Percentiles rank a stretch among this genome's conserved stretches.
These are phyloP conservation scores for Macropodus opercularis DNA, from an alignment of 2,797 vertebrate genomes.

Conservation along the genomic window DNA sequence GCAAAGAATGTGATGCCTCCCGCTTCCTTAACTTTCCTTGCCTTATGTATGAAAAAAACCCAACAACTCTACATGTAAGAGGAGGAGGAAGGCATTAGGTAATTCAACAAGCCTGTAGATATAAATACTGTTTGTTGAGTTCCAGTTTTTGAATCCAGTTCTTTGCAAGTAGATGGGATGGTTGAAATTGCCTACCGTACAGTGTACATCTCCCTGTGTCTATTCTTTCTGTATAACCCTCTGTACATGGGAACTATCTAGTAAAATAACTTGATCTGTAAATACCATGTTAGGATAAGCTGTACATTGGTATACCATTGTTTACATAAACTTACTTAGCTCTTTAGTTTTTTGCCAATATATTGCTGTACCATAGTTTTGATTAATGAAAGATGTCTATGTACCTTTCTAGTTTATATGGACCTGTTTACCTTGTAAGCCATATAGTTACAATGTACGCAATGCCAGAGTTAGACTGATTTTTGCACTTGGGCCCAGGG, in stretches of 20 bases:
- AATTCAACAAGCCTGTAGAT: slow-evolving; percentile 49
- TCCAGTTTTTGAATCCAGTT: slow-evolving; percentile 52
- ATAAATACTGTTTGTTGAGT: slow-evolving; percentile 51
- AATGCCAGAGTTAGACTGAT: slow-evolving; percentile 82
- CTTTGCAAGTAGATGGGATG: slow-evolving; percentile 66
- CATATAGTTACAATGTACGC: slow-evolving; percentile 83
- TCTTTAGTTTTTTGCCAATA: slow-evolving; percentile 86
- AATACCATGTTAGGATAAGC: slow-evolving; percentile 89
- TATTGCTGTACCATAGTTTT: slow-evolving; percentile 82
- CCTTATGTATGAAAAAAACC: slow-evolving; percentile 73
- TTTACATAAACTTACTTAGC: slow-evolving; percentile 95
- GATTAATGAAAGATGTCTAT: slow-evolving; percentile 81
- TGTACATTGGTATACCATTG: slow-evolving; percentile 93
- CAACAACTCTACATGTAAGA: slow-evolving; percentile 31
- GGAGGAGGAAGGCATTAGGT: slow-evolving; percentile 45
- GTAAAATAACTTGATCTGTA: slow-evolving; percentile 84
- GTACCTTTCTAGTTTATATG: slow-evolving; percentile 85
- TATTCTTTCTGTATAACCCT: slow-evolving; percentile 79
- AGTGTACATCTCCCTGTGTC: slow-evolving; percentile 74
- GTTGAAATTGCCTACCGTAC: slow-evolving; percentile 69
- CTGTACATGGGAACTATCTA: slow-evolving; percentile 70
- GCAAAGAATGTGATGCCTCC: slow-evolving; percentile 85
- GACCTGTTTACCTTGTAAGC: slow-evolving; percentile 88
- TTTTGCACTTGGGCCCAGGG: slow-evolving; percentile 82
- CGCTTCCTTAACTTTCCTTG: slow-evolving; percentile 71